phyloP scores from a whole-genome alignment of 2,888 invertebrate species.

The Nemotelus nigrinus region DNA sequence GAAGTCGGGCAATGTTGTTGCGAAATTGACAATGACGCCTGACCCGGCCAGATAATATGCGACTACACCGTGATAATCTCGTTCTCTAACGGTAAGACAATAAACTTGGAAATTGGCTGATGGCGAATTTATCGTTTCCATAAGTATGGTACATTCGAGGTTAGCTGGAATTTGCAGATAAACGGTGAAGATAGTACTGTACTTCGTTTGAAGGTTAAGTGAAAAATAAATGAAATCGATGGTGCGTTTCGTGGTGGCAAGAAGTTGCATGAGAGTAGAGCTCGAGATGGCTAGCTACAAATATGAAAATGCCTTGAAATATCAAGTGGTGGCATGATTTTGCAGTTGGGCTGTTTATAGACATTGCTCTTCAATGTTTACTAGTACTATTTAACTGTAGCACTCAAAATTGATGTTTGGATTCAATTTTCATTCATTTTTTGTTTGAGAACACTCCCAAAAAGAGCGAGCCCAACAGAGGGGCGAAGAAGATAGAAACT shows the following conservation, averaged over 20 bases:
- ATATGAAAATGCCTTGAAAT: too few relatives aligned
- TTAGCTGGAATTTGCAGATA: slow-evolving; percentile 3
- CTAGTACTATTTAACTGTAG: too few relatives aligned
- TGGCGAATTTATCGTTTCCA: slow-evolving; percentile 11
- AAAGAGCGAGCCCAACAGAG: too few relatives aligned
- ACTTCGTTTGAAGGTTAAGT: slow-evolving; percentile 19
- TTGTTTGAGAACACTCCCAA: too few relatives aligned
- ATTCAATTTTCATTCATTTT: too few relatives aligned
- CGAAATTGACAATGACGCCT: not conserved
- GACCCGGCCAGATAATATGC: slow-evolving; percentile 2
- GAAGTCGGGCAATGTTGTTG: not conserved
- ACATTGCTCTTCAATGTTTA: too few relatives aligned
- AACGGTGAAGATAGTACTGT: not conserved
- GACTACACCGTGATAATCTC: not conserved
- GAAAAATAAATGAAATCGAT: slow-evolving; percentile 17
- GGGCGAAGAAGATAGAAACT: too few relatives aligned
- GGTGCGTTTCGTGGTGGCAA: not conserved
- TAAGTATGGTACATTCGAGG: slow-evolving; percentile 21
- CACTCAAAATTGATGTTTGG: too few relatives aligned
- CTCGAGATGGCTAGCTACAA: too few relatives aligned
- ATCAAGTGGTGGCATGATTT: too few relatives aligned
- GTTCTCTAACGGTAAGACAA: slow-evolving; percentile 9
- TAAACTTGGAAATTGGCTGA: slow-evolving; percentile 27
- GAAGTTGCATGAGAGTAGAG: not conserved
- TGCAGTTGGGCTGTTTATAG: too few relatives aligned